phyloP scores from a whole-genome alignment of 2,113 vertebrate species.

The Caretta caretta region DNA sequence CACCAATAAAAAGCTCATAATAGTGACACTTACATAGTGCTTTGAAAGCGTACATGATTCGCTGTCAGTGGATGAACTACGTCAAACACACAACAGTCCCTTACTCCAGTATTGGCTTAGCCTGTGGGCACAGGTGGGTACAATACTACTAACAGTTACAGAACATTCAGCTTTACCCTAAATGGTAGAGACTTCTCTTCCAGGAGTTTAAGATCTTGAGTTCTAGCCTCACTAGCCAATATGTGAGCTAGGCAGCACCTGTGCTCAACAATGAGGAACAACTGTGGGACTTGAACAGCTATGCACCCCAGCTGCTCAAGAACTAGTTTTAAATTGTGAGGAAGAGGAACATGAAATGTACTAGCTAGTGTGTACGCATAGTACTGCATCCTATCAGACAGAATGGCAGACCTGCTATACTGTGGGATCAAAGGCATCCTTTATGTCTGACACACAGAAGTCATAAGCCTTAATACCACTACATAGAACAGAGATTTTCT shows the following conservation, averaged over 20 bases:
- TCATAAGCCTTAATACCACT: background rate
- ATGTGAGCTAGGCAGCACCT: too few species aligned
- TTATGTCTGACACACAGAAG: background rate
- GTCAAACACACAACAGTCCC: too few species aligned
- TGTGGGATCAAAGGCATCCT: background rate
- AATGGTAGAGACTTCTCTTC: too few species aligned
- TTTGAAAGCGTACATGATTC: background rate
- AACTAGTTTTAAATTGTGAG: background rate
- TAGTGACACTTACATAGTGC: too few species aligned
- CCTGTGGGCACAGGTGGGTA: too few species aligned
- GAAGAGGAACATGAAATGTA: background rate
- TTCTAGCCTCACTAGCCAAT: too few species aligned
- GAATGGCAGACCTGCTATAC: background rate
- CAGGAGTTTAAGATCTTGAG: too few species aligned
- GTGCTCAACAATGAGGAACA: too few species aligned
- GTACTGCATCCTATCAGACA: background rate
- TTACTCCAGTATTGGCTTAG: too few species aligned
- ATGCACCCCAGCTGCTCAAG: background rate
- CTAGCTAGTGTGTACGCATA: background rate
- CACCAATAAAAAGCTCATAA: too few species aligned
- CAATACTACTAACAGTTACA: too few species aligned
- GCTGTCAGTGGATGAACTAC: background rate
- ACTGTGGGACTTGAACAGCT: rapidly evolving
- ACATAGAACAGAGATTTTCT: background rate
- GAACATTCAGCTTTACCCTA: too few species aligned